A percentile compares a stretch with the other conserved stretches of the same genome.
Conservation (phyloP, 2,888 invertebrate species). For the Apoda limacodes region DNA sequence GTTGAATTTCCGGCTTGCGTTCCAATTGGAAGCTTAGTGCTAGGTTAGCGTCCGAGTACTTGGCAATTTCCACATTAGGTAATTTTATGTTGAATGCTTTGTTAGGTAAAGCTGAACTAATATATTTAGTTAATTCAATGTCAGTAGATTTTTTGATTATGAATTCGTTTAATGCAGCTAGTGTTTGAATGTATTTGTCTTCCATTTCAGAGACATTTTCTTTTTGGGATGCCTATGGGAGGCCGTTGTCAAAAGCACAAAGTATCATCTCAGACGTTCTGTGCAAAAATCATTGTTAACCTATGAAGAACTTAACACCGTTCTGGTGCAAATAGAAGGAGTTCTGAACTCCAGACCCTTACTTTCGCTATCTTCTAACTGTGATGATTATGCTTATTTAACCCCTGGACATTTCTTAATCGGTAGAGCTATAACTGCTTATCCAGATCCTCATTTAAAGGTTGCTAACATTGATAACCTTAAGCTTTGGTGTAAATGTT, state of each 20-base stretch:
- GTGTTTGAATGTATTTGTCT: too few relatives aligned
- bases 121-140: too few relatives aligned
- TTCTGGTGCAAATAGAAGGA: conserved; percentile 14
- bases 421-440: conserved; percentile 8
- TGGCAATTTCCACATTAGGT: too few relatives aligned
- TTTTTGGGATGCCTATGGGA: conserved; percentile 13
- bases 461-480: conserved; percentile 6
- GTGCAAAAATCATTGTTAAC: conserved; percentile 19
- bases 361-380: conserved; percentile 4
- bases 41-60: too few relatives aligned
- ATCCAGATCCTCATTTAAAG: conserved; percentile 12
- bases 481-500: conserved; percentile 8
- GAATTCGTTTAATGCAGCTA: too few relatives aligned
- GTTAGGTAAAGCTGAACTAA: too few relatives aligned
- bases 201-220: too few relatives aligned
- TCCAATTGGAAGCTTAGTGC: too few relatives aligned
- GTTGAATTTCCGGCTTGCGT: too few relatives aligned
- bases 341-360: conserved; percentile 20
- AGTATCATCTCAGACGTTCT: conserved; percentile 17
- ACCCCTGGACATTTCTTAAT: conserved; percentile 14
- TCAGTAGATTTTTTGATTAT: too few relatives aligned
- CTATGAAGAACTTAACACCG: conserved; percentile 13
- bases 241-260: conserved; percentile 12
- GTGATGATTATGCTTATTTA: conserved; percentile 9
- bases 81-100: too few relatives aligned